These are phyloP conservation scores for Akabosia matsudoensis DNA, from an alignment of 1,140 invertebrate genomes.

Conservation along the genomic window DNA sequence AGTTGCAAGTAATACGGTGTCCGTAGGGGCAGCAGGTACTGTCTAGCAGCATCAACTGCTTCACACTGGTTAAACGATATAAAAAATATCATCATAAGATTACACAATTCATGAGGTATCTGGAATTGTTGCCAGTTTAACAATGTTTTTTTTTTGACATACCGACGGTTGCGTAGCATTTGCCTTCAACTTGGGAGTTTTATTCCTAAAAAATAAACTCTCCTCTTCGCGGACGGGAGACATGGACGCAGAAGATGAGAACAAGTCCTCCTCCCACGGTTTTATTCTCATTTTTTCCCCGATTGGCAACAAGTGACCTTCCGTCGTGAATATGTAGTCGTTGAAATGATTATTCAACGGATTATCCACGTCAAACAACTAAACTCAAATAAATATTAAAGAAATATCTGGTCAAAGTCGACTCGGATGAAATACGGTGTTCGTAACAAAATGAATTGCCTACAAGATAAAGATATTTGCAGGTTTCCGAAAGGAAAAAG, in stretches of 20 bases:
- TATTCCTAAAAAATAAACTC: conserved; percentile 31
- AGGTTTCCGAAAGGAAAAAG: conserved; percentile 69
- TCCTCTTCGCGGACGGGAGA: conserved; percentile 27
- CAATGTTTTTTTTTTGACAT: conserved; percentile 25
- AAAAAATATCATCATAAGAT: conserved; percentile 4
- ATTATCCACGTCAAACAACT: conserved; percentile 68
- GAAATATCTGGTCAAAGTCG: background rate
- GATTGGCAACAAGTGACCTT: conserved; percentile 66
- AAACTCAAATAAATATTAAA: conserved; percentile 38
- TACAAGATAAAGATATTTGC: conserved; percentile 69
- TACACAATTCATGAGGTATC: conserved; percentile 12
- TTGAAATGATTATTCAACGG: conserved; percentile 60
- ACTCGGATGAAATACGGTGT: background rate
- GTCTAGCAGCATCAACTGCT: conserved; percentile 54
- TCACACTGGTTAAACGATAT: conserved; percentile 53
- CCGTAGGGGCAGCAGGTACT: conserved; percentile 57
- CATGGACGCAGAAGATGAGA: conserved; percentile 14
- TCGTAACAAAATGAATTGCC: conserved; percentile 40
- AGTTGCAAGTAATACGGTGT: conserved; percentile 58
- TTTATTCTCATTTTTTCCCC: conserved; percentile 53
- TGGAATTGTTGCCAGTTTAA: conserved; percentile 11
- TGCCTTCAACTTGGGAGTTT: conserved; percentile 29
- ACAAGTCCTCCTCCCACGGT: conserved; percentile 47
- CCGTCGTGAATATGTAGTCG: conserved; percentile 64
- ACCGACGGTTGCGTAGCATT: conserved; percentile 47